These are phyloP conservation scores for Crepidodera aurea DNA, from an alignment of 2,888 invertebrate genomes.

Conservation along the genomic window DNA sequence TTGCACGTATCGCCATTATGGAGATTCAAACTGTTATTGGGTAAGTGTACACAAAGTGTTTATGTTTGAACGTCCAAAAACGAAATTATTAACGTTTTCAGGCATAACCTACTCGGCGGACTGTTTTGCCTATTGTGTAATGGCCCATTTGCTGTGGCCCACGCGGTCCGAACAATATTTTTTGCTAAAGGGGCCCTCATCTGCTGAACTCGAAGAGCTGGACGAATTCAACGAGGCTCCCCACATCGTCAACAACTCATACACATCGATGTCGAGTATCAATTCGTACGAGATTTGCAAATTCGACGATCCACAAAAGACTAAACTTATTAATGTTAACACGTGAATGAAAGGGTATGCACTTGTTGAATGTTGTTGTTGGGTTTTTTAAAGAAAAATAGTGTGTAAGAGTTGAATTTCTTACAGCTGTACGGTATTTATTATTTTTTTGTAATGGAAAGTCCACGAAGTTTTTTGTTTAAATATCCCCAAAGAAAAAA, in stretches of 20 bases:
- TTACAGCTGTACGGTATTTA: no score
- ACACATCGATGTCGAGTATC: conserved; percentile 57
- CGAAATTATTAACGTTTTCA: conserved; percentile 61
- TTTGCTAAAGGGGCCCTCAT: conserved; percentile 76
- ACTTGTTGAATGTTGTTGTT: neutral
- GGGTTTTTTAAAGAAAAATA: no score
- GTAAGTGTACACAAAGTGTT: no score
- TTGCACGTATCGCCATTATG: conserved; percentile 93
- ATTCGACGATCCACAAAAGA: conserved; percentile 54
- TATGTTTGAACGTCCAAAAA: neutral
- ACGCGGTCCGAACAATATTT: conserved; percentile 92
- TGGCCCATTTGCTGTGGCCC: conserved; percentile 96
- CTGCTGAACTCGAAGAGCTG: conserved; percentile 80
- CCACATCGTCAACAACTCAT: conserved; percentile 75
- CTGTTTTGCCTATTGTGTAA: conserved; percentile 91
- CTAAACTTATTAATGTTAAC: conserved; percentile 41
- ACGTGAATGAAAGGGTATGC: conserved; percentile 8
- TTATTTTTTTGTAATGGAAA: neutral
- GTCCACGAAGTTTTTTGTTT: no score
- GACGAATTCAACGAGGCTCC: conserved; percentile 93
- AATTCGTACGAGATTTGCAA: conserved; percentile 56
- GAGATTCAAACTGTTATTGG: conserved; percentile 92
- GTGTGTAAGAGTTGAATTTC: no score
- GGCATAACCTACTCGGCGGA: conserved; percentile 96
- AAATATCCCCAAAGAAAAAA: no score